Conservation (phyloP, 92 coral and sea anemone species). For the Palythoa grandiflora region DNA sequence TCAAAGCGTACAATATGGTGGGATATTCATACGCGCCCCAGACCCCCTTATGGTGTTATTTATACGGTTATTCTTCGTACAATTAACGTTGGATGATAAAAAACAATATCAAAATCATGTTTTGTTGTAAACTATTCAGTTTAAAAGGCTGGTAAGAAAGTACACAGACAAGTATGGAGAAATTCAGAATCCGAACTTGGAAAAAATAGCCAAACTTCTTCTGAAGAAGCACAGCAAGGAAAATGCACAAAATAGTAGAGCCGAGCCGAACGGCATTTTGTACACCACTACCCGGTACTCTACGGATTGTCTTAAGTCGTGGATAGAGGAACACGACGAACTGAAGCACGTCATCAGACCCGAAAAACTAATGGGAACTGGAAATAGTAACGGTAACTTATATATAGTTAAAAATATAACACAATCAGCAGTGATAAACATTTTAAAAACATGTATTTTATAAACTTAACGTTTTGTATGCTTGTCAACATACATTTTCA, state of each 20-base stretch:
- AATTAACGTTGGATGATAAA: no score
- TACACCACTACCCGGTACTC: slow-evolving; percentile 79
- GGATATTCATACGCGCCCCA: no score
- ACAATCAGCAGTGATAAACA: no score
- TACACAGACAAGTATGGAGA: slow-evolving; percentile 48
- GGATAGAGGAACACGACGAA: slow-evolving; percentile 69
- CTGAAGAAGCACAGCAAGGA: slow-evolving; percentile 38
- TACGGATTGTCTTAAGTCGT: slow-evolving; percentile 71
- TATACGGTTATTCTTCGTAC: no score
- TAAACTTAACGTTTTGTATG: no score
- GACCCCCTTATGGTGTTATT: no score
- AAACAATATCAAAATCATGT: no score
- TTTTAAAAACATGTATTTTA: no score
- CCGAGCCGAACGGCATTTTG: slow-evolving; percentile 75
- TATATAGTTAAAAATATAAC: no score
- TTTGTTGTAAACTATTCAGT: slow-evolving; percentile 25
- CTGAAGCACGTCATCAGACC: slow-evolving; percentile 67
- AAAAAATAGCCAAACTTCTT: slow-evolving; percentile 61
- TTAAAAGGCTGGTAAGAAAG: slow-evolving; percentile 20
- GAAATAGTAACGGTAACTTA: slow-evolving; percentile 82
- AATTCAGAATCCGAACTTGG: slow-evolving; percentile 72
- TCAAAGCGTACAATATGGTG: no score
- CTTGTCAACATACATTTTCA: no score
- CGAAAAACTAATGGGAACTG: slow-evolving; percentile 82
- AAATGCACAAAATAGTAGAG: slow-evolving; percentile 16